These are phyloP conservation scores for Drosophila paracracens DNA, from an alignment of 2,888 invertebrate genomes.

Conservation along the genomic window DNA sequence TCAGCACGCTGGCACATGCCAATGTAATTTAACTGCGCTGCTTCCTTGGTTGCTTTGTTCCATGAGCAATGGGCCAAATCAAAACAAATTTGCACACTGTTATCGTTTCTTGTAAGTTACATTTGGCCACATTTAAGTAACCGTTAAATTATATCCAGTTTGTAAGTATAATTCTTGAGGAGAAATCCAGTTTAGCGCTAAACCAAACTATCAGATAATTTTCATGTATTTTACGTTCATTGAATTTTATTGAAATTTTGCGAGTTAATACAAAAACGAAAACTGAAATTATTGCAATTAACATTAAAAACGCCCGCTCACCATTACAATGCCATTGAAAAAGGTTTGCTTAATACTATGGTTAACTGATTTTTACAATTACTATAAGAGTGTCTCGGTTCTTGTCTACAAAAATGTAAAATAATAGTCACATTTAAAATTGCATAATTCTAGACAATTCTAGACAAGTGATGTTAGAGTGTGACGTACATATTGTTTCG, in stretches of 20 bases:
- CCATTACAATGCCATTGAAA: constrained; percentile 77
- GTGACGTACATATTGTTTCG: constrained; percentile 72
- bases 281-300: constrained; percentile 73
- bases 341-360: constrained; percentile 75
- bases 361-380: constrained; percentile 77
- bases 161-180: neutral
- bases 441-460: constrained; percentile 72
- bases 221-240: constrained; percentile 67
- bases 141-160: neutral
- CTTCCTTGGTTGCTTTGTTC: neutral
- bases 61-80: neutral
- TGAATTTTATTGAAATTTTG: constrained; percentile 78
- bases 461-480: constrained; percentile 68
- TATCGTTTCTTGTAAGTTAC: too few species aligned
- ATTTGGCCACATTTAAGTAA: neutral
- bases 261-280: constrained; percentile 76
- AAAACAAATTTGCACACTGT: neutral
- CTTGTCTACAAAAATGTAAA: constrained; percentile 75
- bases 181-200: neutral
- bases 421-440: constrained; percentile 77
- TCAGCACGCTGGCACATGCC: neutral
- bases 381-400: constrained; percentile 68
- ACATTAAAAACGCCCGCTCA: constrained; percentile 75
- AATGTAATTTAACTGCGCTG: neutral
- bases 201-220: constrained; percentile 5